Evolutionary conservation across 92 coral and sea anemone species (phyloP).

Genomic region (Porites rus): DNA sequence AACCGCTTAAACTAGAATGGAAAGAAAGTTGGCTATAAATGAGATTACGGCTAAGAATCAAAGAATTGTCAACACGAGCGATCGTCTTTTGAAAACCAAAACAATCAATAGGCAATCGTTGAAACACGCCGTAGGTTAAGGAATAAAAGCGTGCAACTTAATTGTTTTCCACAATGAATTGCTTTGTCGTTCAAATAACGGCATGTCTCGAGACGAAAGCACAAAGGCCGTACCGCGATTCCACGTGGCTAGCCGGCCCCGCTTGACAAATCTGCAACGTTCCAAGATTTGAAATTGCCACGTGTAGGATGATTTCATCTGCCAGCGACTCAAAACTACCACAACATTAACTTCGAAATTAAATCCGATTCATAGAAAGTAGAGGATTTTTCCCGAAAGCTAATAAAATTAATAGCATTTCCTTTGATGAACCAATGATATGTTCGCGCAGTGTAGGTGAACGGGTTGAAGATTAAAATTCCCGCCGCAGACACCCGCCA

Average conservation of each 20-base stretch:
- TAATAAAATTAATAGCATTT: conserved; percentile 22
- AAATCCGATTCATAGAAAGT: background rate
- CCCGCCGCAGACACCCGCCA: conserved; percentile 50
- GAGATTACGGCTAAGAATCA: conserved; percentile 7
- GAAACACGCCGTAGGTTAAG: conserved; percentile 76
- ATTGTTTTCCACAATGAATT: conserved; percentile 50
- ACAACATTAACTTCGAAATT: conserved; percentile 6
- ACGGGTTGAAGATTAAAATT: conserved; percentile 18
- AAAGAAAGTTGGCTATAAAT: background rate
- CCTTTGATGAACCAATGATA: background rate
- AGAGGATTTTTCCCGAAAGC: background rate
- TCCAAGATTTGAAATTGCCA: conserved; percentile 74
- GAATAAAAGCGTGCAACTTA: conserved; percentile 42
- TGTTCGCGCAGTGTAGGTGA: background rate
- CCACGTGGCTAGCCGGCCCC: conserved; percentile 62
- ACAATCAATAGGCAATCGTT: conserved; percentile 48
- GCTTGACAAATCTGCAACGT: conserved; percentile 73
- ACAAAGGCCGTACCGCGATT: conserved; percentile 37
- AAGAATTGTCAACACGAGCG: conserved; percentile 17
- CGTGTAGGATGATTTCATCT: conserved; percentile 86
- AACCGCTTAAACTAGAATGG: background rate
- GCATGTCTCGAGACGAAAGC: conserved; percentile 34
- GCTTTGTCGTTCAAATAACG: conserved; percentile 49
- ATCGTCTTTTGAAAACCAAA: conserved; percentile 36
- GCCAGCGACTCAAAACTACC: conserved; percentile 49